These are phyloP conservation scores for Camponotus fellah DNA, from an alignment of 2,888 invertebrate genomes.

Conservation along the genomic window DNA sequence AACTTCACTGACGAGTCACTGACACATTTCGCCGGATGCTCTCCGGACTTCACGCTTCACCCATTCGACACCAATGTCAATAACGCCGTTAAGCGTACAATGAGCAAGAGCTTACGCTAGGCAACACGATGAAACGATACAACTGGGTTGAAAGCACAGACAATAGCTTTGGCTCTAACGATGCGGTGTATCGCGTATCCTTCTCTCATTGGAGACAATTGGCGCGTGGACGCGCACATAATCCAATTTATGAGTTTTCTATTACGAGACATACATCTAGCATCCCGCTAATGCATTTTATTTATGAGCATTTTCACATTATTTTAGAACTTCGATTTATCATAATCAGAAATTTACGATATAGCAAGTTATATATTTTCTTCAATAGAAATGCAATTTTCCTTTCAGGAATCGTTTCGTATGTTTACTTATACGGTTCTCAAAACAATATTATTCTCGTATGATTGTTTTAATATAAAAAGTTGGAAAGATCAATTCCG, in stretches of 20 bases:
- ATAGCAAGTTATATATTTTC: not conserved
- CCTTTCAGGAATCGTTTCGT: slow-evolving; percentile 4
- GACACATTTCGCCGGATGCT: slow-evolving; percentile 19
- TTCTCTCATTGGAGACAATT: slow-evolving; percentile 54
- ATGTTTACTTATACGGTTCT: not conserved
- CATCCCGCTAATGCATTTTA: slow-evolving; percentile 31
- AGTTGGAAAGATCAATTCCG: slow-evolving; percentile 9
- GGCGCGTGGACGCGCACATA: slow-evolving; percentile 65
- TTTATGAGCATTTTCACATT: slow-evolving; percentile 18
- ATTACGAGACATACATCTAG: slow-evolving; percentile 56
- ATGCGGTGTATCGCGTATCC: slow-evolving; percentile 39
- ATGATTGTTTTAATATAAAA: slow-evolving; percentile 1
- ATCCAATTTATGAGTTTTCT: slow-evolving; percentile 70
- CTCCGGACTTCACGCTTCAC: slow-evolving; percentile 31
- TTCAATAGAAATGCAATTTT: slow-evolving; percentile 16
- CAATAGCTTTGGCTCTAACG: slow-evolving; percentile 54
- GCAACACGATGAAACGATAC: slow-evolving; percentile 39
- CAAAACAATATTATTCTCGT: slow-evolving; percentile 21
- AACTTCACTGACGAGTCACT: slow-evolving; percentile 5
- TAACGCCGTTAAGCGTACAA: slow-evolving; percentile 35
- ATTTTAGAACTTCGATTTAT: not conserved
- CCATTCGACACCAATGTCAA: slow-evolving; percentile 30
- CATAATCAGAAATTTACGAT: not conserved
- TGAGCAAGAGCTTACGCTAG: slow-evolving; percentile 20
- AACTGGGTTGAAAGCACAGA: slow-evolving; percentile 49